Base-by-base conservation (phyloP, 2,797 vertebrate species). In the Nyctalus aviator region DNA sequence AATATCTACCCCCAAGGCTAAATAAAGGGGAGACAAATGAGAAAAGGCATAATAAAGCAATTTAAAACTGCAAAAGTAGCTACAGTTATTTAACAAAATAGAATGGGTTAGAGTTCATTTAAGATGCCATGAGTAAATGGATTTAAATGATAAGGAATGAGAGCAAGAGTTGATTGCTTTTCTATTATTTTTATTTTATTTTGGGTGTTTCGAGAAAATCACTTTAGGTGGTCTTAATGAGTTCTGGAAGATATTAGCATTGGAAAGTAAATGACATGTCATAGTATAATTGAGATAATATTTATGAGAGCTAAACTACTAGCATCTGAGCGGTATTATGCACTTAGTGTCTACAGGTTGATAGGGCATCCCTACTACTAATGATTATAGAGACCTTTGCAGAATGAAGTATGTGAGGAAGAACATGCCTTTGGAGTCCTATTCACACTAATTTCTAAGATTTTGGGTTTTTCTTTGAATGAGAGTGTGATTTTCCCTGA, bases 151-250 rank as follows among this genome's bases (percentile, higher is more conserved):
- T 46, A 81, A 57, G 8, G 13, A 79, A 72, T 73, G 1, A 87
- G 10, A 62, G 41, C 76, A 84, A 57, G n/a, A 66, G 2, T 20
- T 81, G 21, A 71, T 14, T 72, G 21, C 2, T 32, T 82, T 27
- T 91, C 77, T 89, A 50, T 62, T 35, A 59, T 55, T 64, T 75
- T 62, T n/a, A 77, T 69, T 72, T 91, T 48, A 62, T 41, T 79
- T 88, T 84, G 62, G 2, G 5, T 73, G 7, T 84, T 85, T 64
- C 69, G 11, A 89, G 11, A 77, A 95, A 93, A 87, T 55, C 15
- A 35, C 5, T 48, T 84, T 46, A 46, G 6, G 46, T 23, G 25
- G 5, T 59, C 44, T 59, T 68, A 41, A 68, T 64, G 14, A 27
- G 1, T 25, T 87, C 35, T 41, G 32, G 14, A 84, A 82, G 25